Evolutionary conservation across 2,113 vertebrate genomes (phyloP).

Genomic region (Chrysochloris asiatica): DNA sequence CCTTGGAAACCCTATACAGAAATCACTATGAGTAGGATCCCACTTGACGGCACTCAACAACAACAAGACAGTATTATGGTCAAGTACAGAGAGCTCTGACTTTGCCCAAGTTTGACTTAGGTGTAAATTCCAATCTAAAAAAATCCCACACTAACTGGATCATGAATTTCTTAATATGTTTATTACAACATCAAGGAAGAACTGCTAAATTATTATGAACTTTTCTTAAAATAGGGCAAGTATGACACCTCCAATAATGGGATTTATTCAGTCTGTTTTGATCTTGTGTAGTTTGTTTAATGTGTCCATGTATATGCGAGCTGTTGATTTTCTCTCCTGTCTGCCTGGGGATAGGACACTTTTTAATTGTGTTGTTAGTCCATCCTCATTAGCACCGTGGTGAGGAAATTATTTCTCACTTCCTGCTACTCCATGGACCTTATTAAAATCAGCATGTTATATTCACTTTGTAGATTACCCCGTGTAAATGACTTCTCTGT

Average conservation of each 20-base stretch:
- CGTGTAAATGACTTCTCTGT: neutral
- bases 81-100: neutral
- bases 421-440: neutral
- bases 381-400: neutral
- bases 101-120: neutral
- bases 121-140: neutral
- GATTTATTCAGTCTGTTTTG: no score
- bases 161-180: neutral
- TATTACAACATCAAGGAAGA: neutral
- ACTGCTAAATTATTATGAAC: neutral
- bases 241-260: neutral
- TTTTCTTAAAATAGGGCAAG: neutral
- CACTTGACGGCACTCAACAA: no score
- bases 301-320: neutral
- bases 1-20: no score
- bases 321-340: neutral
- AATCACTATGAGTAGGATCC: no score
- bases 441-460: neutral
- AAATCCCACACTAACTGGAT: neutral
- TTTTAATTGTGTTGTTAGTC: neutral
- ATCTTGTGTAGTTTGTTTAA: no score
- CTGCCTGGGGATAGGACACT: neutral
- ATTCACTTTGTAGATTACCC: neutral
- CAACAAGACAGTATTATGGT: neutral
- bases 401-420: constrained; percentile 41